A percentile compares a stretch with the other conserved stretches of the same genome.
Evolutionary conservation across 2,888 invertebrate genomes (phyloP).

Genomic region (Epirrita christyi): DNA sequence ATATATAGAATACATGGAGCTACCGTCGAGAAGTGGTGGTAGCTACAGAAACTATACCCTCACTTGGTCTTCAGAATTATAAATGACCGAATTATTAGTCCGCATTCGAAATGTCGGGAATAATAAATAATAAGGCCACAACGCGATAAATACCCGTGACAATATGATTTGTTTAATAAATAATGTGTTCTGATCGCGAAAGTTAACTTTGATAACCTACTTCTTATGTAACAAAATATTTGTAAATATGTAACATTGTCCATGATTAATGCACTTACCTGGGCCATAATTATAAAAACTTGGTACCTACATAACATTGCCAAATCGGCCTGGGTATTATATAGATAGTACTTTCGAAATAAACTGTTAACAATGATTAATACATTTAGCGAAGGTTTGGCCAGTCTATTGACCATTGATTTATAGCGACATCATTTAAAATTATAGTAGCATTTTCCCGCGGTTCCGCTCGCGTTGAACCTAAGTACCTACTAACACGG

Average conservation of each 20-base stretch:
- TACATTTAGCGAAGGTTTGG: conserved; percentile 32
- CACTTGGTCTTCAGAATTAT: too few species aligned
- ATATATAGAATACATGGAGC: too few species aligned
- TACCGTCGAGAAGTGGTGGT: too few species aligned
- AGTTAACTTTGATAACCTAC: too few species aligned
- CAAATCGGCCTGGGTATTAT: conserved; percentile 21
- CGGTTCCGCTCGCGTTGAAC: background rate
- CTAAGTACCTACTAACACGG: background rate
- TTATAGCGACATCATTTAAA: conserved; percentile 33
- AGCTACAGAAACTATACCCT: too few species aligned
- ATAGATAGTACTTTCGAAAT: conserved; percentile 41
- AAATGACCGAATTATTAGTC: too few species aligned
- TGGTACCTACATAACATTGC: conserved; percentile 15
- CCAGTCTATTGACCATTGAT: conserved; percentile 38
- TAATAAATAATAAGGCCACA: too few species aligned
- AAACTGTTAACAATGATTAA: conserved; percentile 39
- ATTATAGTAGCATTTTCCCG: background rate
- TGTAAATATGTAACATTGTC: conserved; percentile 20
- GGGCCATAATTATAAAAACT: conserved; percentile 26
- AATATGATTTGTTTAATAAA: too few species aligned
- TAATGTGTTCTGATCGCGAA: too few species aligned
- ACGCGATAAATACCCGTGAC: too few species aligned
- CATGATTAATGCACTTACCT: conserved; percentile 24
- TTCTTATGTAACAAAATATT: conserved; percentile 2
- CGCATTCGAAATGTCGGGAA: too few species aligned